Evolutionary conservation across 2,113 vertebrate species (phyloP).

Genomic region (Glaucomys volans): DNA sequence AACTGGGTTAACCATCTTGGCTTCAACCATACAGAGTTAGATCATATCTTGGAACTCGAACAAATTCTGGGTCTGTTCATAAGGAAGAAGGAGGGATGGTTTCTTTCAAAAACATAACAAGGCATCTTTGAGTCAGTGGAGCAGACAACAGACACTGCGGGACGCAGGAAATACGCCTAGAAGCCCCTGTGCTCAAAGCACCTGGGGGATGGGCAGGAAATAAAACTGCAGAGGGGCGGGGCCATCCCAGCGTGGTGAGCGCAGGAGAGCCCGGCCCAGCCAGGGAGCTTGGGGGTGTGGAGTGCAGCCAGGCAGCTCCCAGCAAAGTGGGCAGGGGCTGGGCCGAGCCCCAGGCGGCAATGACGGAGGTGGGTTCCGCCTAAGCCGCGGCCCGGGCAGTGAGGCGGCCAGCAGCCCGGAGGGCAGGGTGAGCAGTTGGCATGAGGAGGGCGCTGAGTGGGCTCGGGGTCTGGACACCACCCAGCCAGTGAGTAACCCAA

Average conservation of each 20-base stretch:
- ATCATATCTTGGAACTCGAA: neutral
- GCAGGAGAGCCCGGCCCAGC: neutral
- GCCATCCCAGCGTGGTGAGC: neutral
- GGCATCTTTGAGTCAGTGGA: neutral
- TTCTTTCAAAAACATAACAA: neutral
- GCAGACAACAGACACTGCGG: neutral
- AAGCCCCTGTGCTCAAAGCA: neutral
- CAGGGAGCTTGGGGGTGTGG: neutral
- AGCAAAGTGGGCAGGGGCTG: neutral
- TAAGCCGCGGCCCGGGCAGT: accelerated
- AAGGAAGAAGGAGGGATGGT: neutral
- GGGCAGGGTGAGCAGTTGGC: too few relatives aligned
- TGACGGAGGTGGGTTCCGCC: neutral
- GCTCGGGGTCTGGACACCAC: neutral
- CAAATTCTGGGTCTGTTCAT: neutral
- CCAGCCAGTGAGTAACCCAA: neutral
- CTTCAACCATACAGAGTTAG: neutral
- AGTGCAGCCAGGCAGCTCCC: neutral
- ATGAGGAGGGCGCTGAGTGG: neutral
- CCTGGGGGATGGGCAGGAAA: neutral
- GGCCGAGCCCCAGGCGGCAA: accelerated
- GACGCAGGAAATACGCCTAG: neutral
- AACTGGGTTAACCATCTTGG: neutral
- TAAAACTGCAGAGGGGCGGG: neutral
- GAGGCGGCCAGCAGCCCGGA: neutral